These are phyloP conservation scores for Melieria picta DNA, from an alignment of 2,888 invertebrate genomes.

Conservation along the genomic window DNA sequence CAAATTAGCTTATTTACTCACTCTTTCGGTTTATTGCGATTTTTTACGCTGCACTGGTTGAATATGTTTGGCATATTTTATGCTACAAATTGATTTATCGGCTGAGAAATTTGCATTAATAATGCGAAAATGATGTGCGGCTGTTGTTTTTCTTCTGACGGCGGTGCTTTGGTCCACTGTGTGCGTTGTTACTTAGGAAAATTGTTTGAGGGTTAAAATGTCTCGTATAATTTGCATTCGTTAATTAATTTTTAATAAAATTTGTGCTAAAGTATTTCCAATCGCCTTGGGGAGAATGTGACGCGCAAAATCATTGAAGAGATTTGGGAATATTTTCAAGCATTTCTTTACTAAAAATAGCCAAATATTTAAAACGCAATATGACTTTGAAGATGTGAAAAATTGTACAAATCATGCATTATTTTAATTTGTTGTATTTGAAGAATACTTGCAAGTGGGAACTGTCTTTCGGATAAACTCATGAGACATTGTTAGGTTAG, in stretches of 20 bases:
- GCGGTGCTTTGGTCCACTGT: background rate
- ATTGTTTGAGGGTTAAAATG: constrained; percentile 5
- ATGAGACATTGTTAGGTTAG: too few species aligned
- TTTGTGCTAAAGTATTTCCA: constrained; percentile 30
- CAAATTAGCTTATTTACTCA: constrained; percentile 59
- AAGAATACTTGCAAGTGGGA: too few species aligned
- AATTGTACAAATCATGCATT: too few species aligned
- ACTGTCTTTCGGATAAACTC: too few species aligned
- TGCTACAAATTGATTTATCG: constrained; percentile 51
- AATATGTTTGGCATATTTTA: constrained; percentile 40
- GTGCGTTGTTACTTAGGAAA: background rate
- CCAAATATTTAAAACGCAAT: too few species aligned
- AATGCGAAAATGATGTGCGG: constrained; percentile 55
- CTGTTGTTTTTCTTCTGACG: constrained; percentile 23
- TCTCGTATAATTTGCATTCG: constrained; percentile 30
- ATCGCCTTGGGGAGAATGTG: too few species aligned
- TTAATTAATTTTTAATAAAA: constrained; percentile 36
- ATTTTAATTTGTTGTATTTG: too few species aligned
- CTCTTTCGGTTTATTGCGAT: background rate
- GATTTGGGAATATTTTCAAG: too few species aligned
- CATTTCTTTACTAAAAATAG: too few species aligned
- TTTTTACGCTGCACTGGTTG: constrained; percentile 6
- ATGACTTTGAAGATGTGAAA: too few species aligned
- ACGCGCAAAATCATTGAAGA: too few species aligned
- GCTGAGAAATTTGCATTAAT: constrained; percentile 48